phyloP scores from a whole-genome alignment of 64 coral and sea anemone genomes.

The Platygyra sinensis region DNA sequence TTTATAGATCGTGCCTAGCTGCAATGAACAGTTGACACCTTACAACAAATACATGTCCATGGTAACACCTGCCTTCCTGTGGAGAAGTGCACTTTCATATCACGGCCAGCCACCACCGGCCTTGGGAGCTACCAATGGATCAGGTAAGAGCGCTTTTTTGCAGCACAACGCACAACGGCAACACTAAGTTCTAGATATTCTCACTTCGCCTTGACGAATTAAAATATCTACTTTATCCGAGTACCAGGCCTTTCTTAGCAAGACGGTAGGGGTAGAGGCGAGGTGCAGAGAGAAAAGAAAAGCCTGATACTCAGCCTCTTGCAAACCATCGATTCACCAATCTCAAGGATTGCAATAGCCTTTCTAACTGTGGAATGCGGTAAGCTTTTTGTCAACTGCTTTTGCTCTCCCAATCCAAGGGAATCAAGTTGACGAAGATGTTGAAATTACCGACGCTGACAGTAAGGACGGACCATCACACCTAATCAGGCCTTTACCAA shows the following conservation, averaged over 20 bases:
- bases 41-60: not conserved
- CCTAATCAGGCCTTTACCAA: constrained; percentile 1
- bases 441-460: not conserved
- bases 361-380: not conserved
- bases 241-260: too few species aligned
- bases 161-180: not conserved
- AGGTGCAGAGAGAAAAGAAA: too few species aligned
- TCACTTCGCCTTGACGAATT: too few species aligned
- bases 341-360: too few species aligned
- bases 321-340: too few species aligned
- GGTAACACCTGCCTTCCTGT: not conserved
- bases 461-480: constrained; percentile 6
- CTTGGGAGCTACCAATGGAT: not conserved
- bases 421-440: not conserved
- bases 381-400: not conserved
- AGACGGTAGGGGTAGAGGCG: too few species aligned
- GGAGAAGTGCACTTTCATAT: not conserved
- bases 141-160: not conserved
- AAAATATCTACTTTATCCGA: too few species aligned
- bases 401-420: not conserved
- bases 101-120: constrained; percentile 1
- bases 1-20: not conserved
- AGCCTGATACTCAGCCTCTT: too few species aligned
- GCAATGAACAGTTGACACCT: not conserved
- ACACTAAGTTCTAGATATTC: not conserved